phyloP scores from a whole-genome alignment of 2,888 invertebrate genomes.

The Rhagophthalmus giganteus region DNA sequence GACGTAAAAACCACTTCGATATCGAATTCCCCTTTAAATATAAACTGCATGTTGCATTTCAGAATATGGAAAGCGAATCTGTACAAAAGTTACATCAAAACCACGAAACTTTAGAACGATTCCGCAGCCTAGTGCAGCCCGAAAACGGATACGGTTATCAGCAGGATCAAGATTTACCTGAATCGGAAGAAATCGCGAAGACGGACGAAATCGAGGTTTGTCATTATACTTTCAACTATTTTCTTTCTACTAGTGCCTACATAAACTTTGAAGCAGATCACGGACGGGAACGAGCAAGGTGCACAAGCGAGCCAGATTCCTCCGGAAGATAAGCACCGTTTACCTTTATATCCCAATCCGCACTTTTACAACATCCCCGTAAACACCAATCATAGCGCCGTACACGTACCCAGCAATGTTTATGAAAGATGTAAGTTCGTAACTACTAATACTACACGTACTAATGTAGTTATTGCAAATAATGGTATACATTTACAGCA shows the following conservation, averaged over 20 bases:
- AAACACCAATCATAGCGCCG: slow-evolving; percentile 80
- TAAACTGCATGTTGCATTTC: neutral
- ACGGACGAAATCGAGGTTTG: slow-evolving; percentile 38
- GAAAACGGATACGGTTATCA: slow-evolving; percentile 40
- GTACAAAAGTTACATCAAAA: slow-evolving; percentile 13
- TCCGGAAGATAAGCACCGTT: slow-evolving; percentile 59
- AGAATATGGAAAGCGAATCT: slow-evolving; percentile 16
- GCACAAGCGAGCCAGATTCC: slow-evolving; percentile 55
- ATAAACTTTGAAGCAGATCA: slow-evolving; percentile 37
- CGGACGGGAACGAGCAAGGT: slow-evolving; percentile 48
- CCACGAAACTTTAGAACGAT: slow-evolving; percentile 30
- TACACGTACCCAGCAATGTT: slow-evolving; percentile 95
- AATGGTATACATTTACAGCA: slow-evolving; percentile 57
- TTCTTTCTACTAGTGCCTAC: neutral
- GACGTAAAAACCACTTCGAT: too few species aligned
- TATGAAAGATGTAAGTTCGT: slow-evolving; percentile 84
- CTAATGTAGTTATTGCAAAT: too few species aligned
- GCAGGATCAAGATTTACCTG: slow-evolving; percentile 34
- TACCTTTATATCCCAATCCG: slow-evolving; percentile 67
- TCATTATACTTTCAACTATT: neutral
- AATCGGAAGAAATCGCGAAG: slow-evolving; percentile 30
- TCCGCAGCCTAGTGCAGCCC: slow-evolving; percentile 41
- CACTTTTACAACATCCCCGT: slow-evolving; percentile 80
- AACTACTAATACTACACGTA: too few species aligned
- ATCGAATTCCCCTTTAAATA: too few species aligned